Base-by-base conservation (phyloP, 2,113 vertebrate species). In the Coptodon bakossiorum region DNA sequence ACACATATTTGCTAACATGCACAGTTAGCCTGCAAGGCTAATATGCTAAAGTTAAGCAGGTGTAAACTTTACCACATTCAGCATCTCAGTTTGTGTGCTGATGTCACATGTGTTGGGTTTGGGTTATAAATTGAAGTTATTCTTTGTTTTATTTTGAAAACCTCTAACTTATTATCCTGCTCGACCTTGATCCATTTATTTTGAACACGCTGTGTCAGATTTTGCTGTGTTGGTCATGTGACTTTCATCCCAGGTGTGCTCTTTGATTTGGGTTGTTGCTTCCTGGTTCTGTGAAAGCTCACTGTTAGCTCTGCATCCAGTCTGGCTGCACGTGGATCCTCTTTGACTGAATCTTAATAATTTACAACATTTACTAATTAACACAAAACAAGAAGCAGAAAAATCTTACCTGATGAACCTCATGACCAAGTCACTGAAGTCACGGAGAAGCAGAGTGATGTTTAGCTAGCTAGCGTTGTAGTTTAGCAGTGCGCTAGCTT, bases 51-150 rank as follows among this genome's bases (percentile, higher is more conserved):
- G 22, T 10, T 27, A 4, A 13, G 68, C 68, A 45, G 40, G 40
- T 13, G 22, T 43, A 71, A 43, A 71, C 11, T 71, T 43, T 3
- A 0, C 19, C 7, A 68, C 31, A 19, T 43, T 71, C 66, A 24
- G n/a, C 12, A 16, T 43, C 66, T 71, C 0, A 0, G 66, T 16
- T 40, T 71, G 38, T 16, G 9, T 19, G 29, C 29, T 16, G n/a
- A 68, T 1, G 31, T 34, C 29, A 3, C 16, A 0, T 10, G 17
- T 36, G 31, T 36, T 66, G 34, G 34, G 9, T 66, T 12, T 36
- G 16, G 10, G 31, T 66, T 11, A 36, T 38, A 34, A 66, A n/a
- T 12, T 11, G 2, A 68, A 1, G 63, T 24, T 40, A 40, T 68
- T 40, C 63, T 68, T 38, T 22, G 63, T 68, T 68, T 68, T 9